Percentiles rank a stretch among this genome's conserved stretches.
Evolutionary conservation across 1,140 invertebrate genomes (phyloP).

Genomic region (Tetramorium simillimum): DNA sequence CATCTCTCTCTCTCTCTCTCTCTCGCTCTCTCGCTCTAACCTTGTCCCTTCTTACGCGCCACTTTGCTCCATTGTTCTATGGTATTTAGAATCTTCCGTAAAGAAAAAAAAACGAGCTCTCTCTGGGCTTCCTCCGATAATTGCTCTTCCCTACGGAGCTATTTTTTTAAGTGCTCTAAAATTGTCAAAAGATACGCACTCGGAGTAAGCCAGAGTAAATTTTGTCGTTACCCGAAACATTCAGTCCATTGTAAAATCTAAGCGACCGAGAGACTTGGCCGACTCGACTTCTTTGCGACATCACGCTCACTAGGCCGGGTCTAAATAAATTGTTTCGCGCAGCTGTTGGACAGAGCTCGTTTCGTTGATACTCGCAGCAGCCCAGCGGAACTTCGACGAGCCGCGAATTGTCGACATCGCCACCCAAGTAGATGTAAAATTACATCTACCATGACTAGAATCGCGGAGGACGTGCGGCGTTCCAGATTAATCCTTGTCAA

Average conservation of each 20-base stretch:
- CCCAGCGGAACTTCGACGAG: not conserved
- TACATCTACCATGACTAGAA: not conserved
- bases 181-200: too few relatives aligned
- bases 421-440: not conserved
- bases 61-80: not conserved
- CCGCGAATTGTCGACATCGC: not conserved
- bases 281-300: conserved; percentile 1
- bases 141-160: not conserved
- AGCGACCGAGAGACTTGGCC: not conserved
- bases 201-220: not conserved
- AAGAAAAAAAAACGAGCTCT: not conserved
- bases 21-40: not conserved
- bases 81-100: not conserved
- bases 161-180: not conserved
- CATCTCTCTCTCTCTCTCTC: not conserved
- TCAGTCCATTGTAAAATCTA: conserved; percentile 24
- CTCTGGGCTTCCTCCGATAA: not conserved
- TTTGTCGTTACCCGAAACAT: not conserved
- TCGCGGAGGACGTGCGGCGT: not conserved
- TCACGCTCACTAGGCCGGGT: not conserved
- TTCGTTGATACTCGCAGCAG: conserved; percentile 1
- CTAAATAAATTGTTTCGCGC: conserved; percentile 28
- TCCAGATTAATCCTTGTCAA: not conserved
- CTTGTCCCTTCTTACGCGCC: not conserved
- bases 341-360: conserved; percentile 5